Evolutionary conservation across 2,888 invertebrate genomes (phyloP), one percentile per base, ranked within the genome.

Genomic region (Melikaiella ostensackeni): DNA sequence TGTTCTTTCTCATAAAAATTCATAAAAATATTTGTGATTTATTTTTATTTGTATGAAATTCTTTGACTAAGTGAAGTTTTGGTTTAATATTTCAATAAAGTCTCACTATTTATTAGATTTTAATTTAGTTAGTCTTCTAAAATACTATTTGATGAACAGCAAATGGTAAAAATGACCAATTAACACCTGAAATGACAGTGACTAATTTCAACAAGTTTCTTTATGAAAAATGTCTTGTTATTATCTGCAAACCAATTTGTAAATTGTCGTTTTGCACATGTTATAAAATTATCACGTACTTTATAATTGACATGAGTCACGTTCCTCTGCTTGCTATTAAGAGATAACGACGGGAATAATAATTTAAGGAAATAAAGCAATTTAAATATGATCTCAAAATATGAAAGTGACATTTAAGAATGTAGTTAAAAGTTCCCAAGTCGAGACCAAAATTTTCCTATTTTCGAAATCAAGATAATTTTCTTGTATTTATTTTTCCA

Each of bases 341-440:
- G 70, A 55, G 46, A 70, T 24, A 33, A 50, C 55, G 75, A 83
- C 80, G 77, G 82, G 84, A 85, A 82, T 80, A 82, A 82, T 84
- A 84, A 86, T 84, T 82, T 83, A 80, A 84, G 83, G 86, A 87
- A 88, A 88, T 88, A 84, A 84, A 83, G 83, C 79, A 75, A 78
- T 80, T 83, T 84, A 81, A 83, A 81, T 81, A 86, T 78, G 81
- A 76, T 78, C 33, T 38, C 63, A 21, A 79, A 79, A 81, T n/a
- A n/a, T n/a, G n/a, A n/a, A n/a, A n/a, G n/a, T 35, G 35, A 74
- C 77, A 75, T 27, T 61, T 19, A 75, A n/a, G 16, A 21, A 55
- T 55, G 27, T 27, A 59, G 11, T 16, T 33, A 1, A 63, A 38
- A 63, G n/a, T 33, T 21, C n/a, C 9, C 38, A n/a, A 63, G 2